These are phyloP conservation scores for Pseudomugil gertrudae DNA, from an alignment of 2,797 vertebrate genomes.

Conservation along the genomic window DNA sequence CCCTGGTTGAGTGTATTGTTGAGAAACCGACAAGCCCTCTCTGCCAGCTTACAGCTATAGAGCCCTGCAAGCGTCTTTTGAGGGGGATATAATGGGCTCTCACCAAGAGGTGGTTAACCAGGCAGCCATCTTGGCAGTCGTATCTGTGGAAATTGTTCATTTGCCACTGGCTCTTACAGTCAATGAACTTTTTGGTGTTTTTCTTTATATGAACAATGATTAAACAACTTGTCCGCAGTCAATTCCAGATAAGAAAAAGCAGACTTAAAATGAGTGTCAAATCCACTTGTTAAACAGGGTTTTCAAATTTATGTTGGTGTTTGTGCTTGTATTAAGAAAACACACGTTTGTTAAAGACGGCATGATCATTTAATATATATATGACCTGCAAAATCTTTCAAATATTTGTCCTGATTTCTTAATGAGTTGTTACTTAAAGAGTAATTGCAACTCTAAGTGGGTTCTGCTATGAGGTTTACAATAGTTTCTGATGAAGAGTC, in stretches of 20 bases:
- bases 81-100: conserved; percentile 49
- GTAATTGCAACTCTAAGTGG: not conserved
- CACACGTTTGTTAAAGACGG: too few species aligned
- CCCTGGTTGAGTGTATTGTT: conserved; percentile 54
- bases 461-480: not conserved
- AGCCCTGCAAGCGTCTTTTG: conserved; percentile 34
- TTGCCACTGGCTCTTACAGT: conserved; percentile 34
- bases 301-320: not conserved
- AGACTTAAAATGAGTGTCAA: not conserved
- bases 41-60: conserved; percentile 50
- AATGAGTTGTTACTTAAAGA: not conserved
- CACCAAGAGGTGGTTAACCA: conserved; percentile 36
- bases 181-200: not conserved
- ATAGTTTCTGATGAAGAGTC: not conserved
- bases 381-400: not conserved
- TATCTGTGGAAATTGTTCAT: conserved; percentile 31
- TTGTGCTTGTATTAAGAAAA: too few species aligned
- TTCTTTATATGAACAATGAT: conserved; percentile 8
- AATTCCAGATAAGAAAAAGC: conserved; percentile 1
- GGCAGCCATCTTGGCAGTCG: conserved; percentile 44
- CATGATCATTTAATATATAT: not conserved
- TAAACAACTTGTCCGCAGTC: conserved; percentile 18
- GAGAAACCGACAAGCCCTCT: conserved; percentile 58
- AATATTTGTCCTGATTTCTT: not conserved
- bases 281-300: not conserved